Evolutionary conservation across 2,113 vertebrate genomes (phyloP), one percentile per base, ranked within the genome.

Genomic region (Scomber scombrus): DNA sequence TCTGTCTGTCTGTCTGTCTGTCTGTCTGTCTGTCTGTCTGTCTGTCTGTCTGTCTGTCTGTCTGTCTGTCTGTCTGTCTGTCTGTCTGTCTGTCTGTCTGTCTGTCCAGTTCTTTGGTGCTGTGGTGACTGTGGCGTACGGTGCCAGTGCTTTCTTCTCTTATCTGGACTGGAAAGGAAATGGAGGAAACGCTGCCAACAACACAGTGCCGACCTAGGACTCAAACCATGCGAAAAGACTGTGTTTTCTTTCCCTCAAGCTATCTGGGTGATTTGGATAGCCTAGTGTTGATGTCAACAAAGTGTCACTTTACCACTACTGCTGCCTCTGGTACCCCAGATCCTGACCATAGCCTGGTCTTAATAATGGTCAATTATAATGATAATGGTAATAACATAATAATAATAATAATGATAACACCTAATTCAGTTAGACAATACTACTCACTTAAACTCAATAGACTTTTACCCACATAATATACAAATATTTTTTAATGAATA

Each of bases 81-180:
- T 61, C n/a, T n/a, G n/a, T 21, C 5, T 51, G 69, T 81, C 26
- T 54, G 23, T 26, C 47, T 74, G 19, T 61, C 15, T n/a, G 0
- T 65, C 19, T 49, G 16, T 60, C 13, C 91, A 99, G 98, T 98
- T 98, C 93, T 99, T 99, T 0, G 94, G 94, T 0, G 94, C 95
- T 3, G 54, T 94, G 3, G 94, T 93, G 3, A 97, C 96, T 75
- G 65, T 96, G 0, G 46, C 92, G 14, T 99, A 99, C 0, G 94
- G 91, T 0, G 90, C 64, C 11, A 97, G 96, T 23, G 80, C 95
- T 14, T 95, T 95, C 93, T 94, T 98, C 93, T 96, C 96, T 91
- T 98, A 96, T 86, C 72, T 95, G 1, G 93, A 94, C 55, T 98
- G 97, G 97, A 96, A 82, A 72, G 95, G 95, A 34, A 84, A 94